Evolutionary conservation across 1,140 invertebrate species (phyloP), one percentile per base, ranked within the genome.

Genomic region (Nebria ingens): DNA sequence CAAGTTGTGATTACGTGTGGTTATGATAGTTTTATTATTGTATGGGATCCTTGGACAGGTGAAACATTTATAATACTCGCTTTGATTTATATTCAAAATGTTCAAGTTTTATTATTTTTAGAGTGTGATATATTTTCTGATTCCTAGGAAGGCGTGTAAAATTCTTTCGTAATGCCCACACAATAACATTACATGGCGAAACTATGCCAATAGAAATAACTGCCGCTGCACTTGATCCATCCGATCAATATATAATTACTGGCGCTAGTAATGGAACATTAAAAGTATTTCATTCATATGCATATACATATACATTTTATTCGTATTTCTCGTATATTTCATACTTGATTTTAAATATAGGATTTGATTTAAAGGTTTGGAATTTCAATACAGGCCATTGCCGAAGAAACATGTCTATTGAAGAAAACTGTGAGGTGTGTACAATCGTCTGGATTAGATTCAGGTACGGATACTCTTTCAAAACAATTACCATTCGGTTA

Each of bases 301-400:
- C n/a, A 53, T 6, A 4, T 21, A 20, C 12, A 34, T 9, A 34
- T 34, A 34, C 9, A 34, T 34, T 34, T 34, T 34, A 34, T 34
- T 6, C 4, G 19, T 19, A 45, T 57, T 68, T n/a, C 58, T 73
- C 1, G 57, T 72, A 1, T 15, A 38, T n/a, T 70, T 70, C 12
- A 70, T n/a, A n/a, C n/a, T n/a, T n/a, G n/a, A n/a, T n/a, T n/a
- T n/a, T n/a, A n/a, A n/a, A n/a, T n/a, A n/a, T n/a, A n/a, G n/a
- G n/a, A n/a, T n/a, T n/a, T n/a, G n/a, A n/a, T n/a, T 55, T 75
- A 22, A 75, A 84, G 74, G 79, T 88, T 4, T 91, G 88, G 88
- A 86, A 88, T 65, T 89, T 88, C 61, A 88, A 86, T 64, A 82
- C 83, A 20, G 84, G 85, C 0, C 74, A 75, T 0, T 86, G 84